Evolutionary conservation across 2,797 vertebrate genomes (phyloP).

Genomic region (Sebastes nivosus): DNA sequence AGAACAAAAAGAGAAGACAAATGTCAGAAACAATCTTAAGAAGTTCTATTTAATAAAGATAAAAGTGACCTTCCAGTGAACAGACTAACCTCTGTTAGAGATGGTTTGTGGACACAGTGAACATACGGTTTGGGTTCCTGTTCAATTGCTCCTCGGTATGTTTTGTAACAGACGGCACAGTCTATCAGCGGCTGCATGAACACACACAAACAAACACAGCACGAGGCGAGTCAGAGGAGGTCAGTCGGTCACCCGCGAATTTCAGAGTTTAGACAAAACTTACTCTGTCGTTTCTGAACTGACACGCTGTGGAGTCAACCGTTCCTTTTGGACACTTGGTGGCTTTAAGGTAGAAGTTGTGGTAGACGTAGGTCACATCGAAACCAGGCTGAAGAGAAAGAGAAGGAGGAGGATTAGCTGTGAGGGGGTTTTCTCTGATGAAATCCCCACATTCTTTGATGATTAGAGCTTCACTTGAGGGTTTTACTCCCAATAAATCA

Average conservation of each 20-base stretch:
- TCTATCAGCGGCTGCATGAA: conserved; percentile 77
- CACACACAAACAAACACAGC: conserved; percentile 46
- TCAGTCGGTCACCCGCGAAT: neutral
- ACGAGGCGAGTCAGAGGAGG: conserved; percentile 44
- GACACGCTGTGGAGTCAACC: conserved; percentile 43
- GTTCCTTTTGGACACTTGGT: conserved; percentile 77
- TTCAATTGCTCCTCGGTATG: conserved; percentile 62
- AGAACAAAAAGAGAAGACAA: neutral
- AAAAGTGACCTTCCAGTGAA: neutral
- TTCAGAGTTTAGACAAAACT: conserved; percentile 22
- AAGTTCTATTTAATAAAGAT: neutral
- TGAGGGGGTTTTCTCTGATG: neutral
- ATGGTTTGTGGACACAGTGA: conserved; percentile 76
- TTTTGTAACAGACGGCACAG: conserved; percentile 81
- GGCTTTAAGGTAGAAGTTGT: conserved; percentile 81
- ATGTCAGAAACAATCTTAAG: neutral
- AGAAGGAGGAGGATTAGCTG: neutral
- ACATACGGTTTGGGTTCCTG: conserved; percentile 74
- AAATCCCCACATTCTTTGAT: neutral
- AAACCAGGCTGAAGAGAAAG: conserved; percentile 71
- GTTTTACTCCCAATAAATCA: neutral
- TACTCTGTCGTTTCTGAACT: conserved; percentile 80
- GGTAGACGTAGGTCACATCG: conserved; percentile 72
- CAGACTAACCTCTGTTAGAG: conserved; percentile 69
- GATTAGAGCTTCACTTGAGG: neutral